These are phyloP conservation scores for Amphiprion ocellaris DNA, from an alignment of 2,113 vertebrate genomes.

Conservation along the genomic window DNA sequence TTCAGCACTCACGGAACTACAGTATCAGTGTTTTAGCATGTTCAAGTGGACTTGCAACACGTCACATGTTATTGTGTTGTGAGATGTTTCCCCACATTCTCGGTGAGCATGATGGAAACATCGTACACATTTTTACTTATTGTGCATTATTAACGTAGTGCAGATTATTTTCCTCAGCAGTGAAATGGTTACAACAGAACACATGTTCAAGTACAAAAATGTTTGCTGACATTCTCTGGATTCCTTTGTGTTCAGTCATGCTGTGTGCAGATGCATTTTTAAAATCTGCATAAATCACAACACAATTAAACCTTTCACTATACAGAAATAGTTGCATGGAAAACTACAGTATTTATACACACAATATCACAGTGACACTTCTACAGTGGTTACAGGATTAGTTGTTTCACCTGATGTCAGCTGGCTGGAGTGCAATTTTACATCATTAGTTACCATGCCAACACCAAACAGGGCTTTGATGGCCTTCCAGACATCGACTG, in stretches of 20 bases:
- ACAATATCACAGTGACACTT: neutral
- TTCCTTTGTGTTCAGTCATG: no score
- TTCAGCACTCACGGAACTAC: constrained; percentile 16
- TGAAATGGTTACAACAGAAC: constrained; percentile 10
- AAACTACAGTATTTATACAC: neutral
- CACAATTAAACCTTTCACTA: no score
- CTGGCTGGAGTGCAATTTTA: neutral
- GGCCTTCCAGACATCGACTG: neutral
- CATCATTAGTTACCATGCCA: constrained; percentile 12
- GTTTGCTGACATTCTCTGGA: no score
- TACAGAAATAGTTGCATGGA: neutral
- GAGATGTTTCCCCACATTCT: neutral
- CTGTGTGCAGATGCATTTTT: neutral
- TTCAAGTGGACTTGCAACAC: neutral
- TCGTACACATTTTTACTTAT: neutral
- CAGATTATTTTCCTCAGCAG: neutral
- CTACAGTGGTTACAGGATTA: neutral
- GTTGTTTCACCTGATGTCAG: neutral
- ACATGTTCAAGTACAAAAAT: constrained; percentile 25
- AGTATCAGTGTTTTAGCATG: constrained; percentile 41
- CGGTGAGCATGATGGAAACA: neutral
- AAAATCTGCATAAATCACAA: neutral
- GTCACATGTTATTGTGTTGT: no score
- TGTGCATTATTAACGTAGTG: constrained; percentile 1
- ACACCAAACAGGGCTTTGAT: neutral